Base-by-base conservation (phyloP, 2,888 invertebrate genomes). In the Monoplex corrugatus region DNA sequence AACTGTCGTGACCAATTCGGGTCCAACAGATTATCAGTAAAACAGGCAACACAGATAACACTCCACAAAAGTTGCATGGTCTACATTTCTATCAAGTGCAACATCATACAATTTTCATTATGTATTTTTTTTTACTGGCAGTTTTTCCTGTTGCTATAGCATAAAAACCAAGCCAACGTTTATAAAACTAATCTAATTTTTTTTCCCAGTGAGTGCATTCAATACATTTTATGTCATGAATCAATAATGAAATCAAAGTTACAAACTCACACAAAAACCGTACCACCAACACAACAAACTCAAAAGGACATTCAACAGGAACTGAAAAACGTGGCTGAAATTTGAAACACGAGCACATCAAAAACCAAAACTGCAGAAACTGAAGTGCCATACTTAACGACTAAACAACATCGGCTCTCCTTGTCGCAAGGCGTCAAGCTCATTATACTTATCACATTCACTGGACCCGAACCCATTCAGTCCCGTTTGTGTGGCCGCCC, bases 271-370 rank as follows among this genome's bases (percentile, higher is more conserved):
- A n/a, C n/a, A n/a, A n/a, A n/a, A n/a, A n/a, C n/a, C n/a, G n/a
- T n/a, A n/a, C n/a, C n/a, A n/a, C n/a, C n/a, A n/a, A n/a, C 57
- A 57, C 57, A 57, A n/a, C 75, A 38, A 38, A 38, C 10, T 10
- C 35, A 35, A 75, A n/a, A n/a, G n/a, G n/a, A 75, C 75, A 75
- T 75, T 35, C 75, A 75, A 75, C 75, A 38, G 13, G 38, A 75
- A 75, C 35, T 75, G 75, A 75, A 75, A 75, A 6, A 68, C n/a
- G 63, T 23, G 63, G 63, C 63, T 28, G 23, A 19, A n/a, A n/a
- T n/a, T n/a, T n/a, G n/a, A n/a, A n/a, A n/a, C n/a, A n/a, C n/a
- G n/a, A n/a, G n/a, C 43, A 40, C 38, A 78, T 6, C 13, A 23
- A 43, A 5, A 75, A 75, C 35, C 75, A 32, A n/a, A 75, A 75